Percentiles rank a stretch among this genome's conserved stretches.
phyloP scores from a whole-genome alignment of 2,113 vertebrate genomes.

The Aspiorhynchus laticeps region DNA sequence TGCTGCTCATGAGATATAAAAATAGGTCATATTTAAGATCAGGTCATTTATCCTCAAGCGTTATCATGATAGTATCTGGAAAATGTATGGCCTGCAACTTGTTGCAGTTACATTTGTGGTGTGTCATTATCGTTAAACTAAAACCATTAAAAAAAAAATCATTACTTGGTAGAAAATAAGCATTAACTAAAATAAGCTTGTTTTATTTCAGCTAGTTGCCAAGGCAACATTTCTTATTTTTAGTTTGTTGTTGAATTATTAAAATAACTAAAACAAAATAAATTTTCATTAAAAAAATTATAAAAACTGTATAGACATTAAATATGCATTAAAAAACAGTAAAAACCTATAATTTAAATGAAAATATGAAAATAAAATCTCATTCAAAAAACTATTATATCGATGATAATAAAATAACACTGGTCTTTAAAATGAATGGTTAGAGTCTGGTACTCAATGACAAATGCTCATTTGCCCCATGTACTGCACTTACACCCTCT shows the following conservation, averaged over 20 bases:
- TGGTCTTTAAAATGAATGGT: not conserved
- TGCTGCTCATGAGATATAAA: not conserved
- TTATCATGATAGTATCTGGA: not conserved
- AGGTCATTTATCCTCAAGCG: not conserved
- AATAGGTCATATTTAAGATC: not conserved
- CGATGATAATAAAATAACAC: not conserved
- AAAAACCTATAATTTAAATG: too few species aligned
- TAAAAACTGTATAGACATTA: not conserved
- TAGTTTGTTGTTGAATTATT: not conserved
- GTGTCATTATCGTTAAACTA: not conserved
- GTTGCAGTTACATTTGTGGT: not conserved
- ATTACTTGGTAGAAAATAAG: not conserved
- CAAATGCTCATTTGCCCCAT: slow-evolving; percentile 15
- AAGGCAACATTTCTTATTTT: not conserved
- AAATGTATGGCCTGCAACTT: not conserved
- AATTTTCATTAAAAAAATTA: too few species aligned
- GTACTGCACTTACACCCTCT: slow-evolving; percentile 30
- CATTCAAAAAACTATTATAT: not conserved
- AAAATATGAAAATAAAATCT: too few species aligned
- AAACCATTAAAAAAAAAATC: not conserved
- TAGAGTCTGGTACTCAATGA: not conserved
- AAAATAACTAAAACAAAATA: too few species aligned
- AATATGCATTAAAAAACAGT: too few species aligned
- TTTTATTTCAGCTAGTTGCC: too few species aligned
- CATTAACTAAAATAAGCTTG: too few species aligned